phyloP scores from a whole-genome alignment of 2,113 vertebrate genomes.

The Dipodomys stephensi region DNA sequence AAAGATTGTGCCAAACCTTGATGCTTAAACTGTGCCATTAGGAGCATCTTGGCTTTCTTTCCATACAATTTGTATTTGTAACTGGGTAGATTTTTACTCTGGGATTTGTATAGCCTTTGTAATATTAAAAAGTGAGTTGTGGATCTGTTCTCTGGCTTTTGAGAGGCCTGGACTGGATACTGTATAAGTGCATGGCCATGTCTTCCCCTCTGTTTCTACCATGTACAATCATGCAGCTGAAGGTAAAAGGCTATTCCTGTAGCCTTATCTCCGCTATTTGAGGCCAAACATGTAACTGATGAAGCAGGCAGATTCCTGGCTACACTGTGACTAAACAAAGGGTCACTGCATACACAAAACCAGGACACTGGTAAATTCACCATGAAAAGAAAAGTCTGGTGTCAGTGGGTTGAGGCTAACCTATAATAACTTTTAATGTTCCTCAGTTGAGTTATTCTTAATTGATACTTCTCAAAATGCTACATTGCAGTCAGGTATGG shows the following conservation, averaged over 20 bases:
- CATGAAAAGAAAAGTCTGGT: background rate
- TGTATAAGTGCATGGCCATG: background rate
- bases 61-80: background rate
- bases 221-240: background rate
- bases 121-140: background rate
- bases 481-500: background rate
- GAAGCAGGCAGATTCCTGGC: background rate
- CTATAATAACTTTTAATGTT: background rate
- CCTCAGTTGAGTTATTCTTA: background rate
- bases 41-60: constrained; percentile 39
- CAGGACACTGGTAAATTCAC: background rate
- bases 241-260: background rate
- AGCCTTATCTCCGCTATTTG: background rate
- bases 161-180: background rate
- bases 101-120: constrained; percentile 36
- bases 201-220: constrained; percentile 1
- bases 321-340: background rate
- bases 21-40: constrained; percentile 26
- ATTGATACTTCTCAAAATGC: background rate
- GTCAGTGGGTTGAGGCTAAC: background rate
- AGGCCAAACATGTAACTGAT: background rate
- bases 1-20: constrained; percentile 20
- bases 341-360: background rate
- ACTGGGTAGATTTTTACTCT: constrained; percentile 20
- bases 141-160: background rate